These are phyloP conservation scores for Eutrigla gurnardus DNA, from an alignment of 2,797 vertebrate species.

Conservation along the genomic window DNA sequence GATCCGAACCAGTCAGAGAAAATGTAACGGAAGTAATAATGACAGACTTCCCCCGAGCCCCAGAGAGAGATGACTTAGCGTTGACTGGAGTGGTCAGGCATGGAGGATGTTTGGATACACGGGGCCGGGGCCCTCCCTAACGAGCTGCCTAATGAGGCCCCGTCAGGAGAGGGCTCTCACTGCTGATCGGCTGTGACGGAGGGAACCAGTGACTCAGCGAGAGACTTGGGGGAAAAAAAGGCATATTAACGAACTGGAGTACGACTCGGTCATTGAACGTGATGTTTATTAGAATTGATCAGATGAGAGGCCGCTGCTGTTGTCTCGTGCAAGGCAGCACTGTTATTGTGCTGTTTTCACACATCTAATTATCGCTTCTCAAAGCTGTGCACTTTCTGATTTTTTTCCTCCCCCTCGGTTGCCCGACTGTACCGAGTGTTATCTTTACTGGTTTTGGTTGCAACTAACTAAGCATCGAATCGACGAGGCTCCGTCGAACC, in stretches of 20 bases:
- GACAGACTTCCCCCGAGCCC: slow-evolving; percentile 63
- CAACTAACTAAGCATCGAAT: slow-evolving; percentile 78
- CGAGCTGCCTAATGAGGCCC: slow-evolving; percentile 73
- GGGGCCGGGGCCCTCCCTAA: slow-evolving; percentile 58
- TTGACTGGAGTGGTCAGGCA: slow-evolving; percentile 64
- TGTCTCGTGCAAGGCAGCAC: slow-evolving; percentile 62
- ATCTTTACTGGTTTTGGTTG: slow-evolving; percentile 65
- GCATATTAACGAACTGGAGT: slow-evolving; percentile 56
- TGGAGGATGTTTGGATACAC: slow-evolving; percentile 58
- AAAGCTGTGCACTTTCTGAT: slow-evolving; percentile 67
- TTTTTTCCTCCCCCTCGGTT: slow-evolving; percentile 40
- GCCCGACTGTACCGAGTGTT: slow-evolving; percentile 59
- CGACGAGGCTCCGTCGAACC: slow-evolving; percentile 74
- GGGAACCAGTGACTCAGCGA: slow-evolving; percentile 38
- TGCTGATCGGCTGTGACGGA: slow-evolving; percentile 56
- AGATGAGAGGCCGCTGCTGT: slow-evolving; percentile 52
- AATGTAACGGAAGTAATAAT: slow-evolving; percentile 70
- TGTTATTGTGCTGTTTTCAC: slow-evolving; percentile 71
- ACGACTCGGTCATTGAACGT: slow-evolving; percentile 47
- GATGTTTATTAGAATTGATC: slow-evolving; percentile 48
- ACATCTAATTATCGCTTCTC: slow-evolving; percentile 78
- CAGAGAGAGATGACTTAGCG: slow-evolving; percentile 55
- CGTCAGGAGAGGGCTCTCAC: slow-evolving; percentile 52
- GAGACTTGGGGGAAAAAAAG: slow-evolving; percentile 28
- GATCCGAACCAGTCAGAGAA: slow-evolving; percentile 61